Evolutionary conservation across 2,113 vertebrate species (phyloP), one percentile per base, ranked within the genome.

Genomic region (Rhea americana): DNA sequence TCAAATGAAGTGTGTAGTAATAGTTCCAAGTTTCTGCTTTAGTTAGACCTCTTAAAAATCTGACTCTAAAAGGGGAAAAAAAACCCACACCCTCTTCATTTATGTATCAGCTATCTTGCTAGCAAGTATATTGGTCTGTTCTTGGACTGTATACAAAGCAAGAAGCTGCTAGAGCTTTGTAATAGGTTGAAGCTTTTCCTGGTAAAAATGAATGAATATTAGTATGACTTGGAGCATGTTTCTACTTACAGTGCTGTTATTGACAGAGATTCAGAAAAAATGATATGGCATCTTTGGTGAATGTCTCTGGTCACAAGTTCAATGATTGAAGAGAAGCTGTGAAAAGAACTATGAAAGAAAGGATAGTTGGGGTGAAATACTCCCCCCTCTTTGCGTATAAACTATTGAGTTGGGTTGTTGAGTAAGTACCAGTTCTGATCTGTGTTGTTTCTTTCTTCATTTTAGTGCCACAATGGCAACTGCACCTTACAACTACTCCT

Each of bases 401-500:
- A 35, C 35, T 35, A 35, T 35, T 35, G 35, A 35, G 35, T 35
- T 35, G 58, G 9, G 9, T 48, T 13, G 12, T 67, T 82, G 13
- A 22, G 24, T 37, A 70, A 73, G 26, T 7, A 50, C 28, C 51
- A 20, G 16, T 79, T 90, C 81, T 95, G 88, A 96, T 13, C 0
- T 59, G 26, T 93, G 0, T 62, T 78, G 22, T 61, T 75, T 47
- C 12, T 83, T 82, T 78, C 89, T 83, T 84, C 94, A 74, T 98
- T 98, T 66, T 93, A 99, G 98, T 94, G 96, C 98, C 98, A 98
- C 97, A 96, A 99, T 99, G 99, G 99, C 99, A 96, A 99, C 99
- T 82, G 99, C 99, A 97, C 99, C 99, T 75, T 99, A 99, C 98
- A 99, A 99, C 98, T 99, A 99, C 93, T 99, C 99, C 91, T 99